These are phyloP conservation scores for Corvus moneduloides DNA, from an alignment of 2,113 vertebrate genomes.

Conservation along the genomic window DNA sequence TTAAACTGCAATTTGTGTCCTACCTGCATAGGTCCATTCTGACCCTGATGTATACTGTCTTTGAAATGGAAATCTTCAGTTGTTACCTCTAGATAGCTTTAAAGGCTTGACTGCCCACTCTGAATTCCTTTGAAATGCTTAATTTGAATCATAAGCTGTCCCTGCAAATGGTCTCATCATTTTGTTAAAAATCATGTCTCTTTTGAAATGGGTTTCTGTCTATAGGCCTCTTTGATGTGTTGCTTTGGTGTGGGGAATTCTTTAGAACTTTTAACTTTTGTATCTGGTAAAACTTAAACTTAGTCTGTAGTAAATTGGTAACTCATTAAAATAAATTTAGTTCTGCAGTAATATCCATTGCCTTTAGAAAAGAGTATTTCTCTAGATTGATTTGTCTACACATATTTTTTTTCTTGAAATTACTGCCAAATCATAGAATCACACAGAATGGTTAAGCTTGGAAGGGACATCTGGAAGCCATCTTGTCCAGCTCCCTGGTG, in stretches of 20 bases:
- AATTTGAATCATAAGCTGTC: constrained; percentile 33
- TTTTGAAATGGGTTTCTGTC: not conserved
- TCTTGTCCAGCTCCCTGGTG: not conserved
- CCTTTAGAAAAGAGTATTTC: not conserved
- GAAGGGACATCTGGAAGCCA: not conserved
- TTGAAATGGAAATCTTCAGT: constrained; percentile 53
- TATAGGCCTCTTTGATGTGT: not conserved
- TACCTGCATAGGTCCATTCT: not conserved
- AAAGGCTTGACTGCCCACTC: not conserved
- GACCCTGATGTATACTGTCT: not conserved
- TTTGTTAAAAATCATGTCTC: not conserved
- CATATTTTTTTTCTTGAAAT: not conserved
- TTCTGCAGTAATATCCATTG: not conserved
- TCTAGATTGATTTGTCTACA: not conserved
- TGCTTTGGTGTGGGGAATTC: not conserved
- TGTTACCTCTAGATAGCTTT: not conserved
- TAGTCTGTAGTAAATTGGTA: not conserved
- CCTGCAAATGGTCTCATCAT: not conserved
- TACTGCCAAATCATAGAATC: not conserved
- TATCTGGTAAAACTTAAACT: not conserved
- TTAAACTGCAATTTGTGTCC: not conserved
- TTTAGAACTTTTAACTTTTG: not conserved
- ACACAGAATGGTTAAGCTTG: not conserved
- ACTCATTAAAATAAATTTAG: not conserved
- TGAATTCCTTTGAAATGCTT: constrained; percentile 45